Base-by-base conservation (phyloP, 2,888 invertebrate genomes). In the Spicauda simplicius region DNA sequence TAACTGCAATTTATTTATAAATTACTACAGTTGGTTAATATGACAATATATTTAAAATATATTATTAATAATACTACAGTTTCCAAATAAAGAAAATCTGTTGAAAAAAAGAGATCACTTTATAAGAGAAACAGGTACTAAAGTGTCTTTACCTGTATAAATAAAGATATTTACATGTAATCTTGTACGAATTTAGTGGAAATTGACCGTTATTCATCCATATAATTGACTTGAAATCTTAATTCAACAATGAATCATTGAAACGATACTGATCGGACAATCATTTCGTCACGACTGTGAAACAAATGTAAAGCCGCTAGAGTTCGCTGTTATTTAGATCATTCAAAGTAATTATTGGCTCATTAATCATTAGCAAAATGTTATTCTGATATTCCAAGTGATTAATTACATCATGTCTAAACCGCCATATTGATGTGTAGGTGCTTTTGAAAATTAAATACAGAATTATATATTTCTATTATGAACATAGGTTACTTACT, bases 351-450 rank as follows among this genome's bases (percentile, higher is more conserved):
- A 87, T 87, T 86, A 85, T 76, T 73, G 76, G 72, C 64, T 77
- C 81, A 88, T 88, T 84, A 86, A 86, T 84, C 85, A 86, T 76
- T 64, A 72, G 77, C 79, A 75, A 81, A 87, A 82, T 79, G 78
- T 80, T 80, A 80, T 80, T 82, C 76, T 79, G 77, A 80, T 80
- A 77, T 71, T 75, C 73, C 74, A 72, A 84, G 80, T 86, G 83
- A 88, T 87, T 85, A 83, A 88, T 86, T 79, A 79, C 73, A n/a
- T n/a, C 74, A 76, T 80, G 81, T 83, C 73, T 75, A 77, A 74
- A 66, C 61, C 7, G 20, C 18, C 4, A 41, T 48, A 16, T 48
- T 7, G 7, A 7, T 48, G n/a, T n/a, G 48, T 48, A 48, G 16
- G 14, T 48, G 8, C 48, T 48, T 48, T 45, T 48, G 16, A 48